Evolutionary conservation across 2,113 vertebrate species (phyloP).

Genomic region (Engystomops pustulosus): DNA sequence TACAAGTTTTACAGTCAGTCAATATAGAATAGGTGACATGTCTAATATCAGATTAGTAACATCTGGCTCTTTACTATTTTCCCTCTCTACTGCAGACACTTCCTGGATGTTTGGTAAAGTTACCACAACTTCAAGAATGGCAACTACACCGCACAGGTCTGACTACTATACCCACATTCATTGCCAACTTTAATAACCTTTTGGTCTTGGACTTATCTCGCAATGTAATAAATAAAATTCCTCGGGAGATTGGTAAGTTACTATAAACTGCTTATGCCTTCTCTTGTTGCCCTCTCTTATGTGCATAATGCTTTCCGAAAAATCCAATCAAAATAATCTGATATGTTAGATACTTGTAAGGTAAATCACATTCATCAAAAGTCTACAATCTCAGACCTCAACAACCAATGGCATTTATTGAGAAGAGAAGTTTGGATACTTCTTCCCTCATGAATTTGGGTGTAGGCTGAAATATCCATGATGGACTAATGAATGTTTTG

Average conservation of each 20-base stretch:
- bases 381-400: background rate
- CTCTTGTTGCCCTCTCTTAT: too few relatives aligned
- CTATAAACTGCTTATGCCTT: background rate
- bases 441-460: too few relatives aligned
- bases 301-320: background rate
- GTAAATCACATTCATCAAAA: too few relatives aligned
- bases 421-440: too few relatives aligned
- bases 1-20: too few relatives aligned
- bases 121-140: constrained; percentile 91
- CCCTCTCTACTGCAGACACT: constrained; percentile 75
- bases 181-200: constrained; percentile 86
- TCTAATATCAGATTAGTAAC: too few relatives aligned
- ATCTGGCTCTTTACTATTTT: background rate
- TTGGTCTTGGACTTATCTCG: constrained; percentile 90
- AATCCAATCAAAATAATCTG: too few relatives aligned
- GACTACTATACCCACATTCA: constrained; percentile 85
- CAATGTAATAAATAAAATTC: constrained; percentile 84
- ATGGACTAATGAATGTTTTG: too few relatives aligned
- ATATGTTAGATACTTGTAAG: too few relatives aligned
- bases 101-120: constrained; percentile 84
- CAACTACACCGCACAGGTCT: constrained; percentile 89
- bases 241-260: constrained; percentile 87
- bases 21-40: too few relatives aligned
- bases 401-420: too few relatives aligned
- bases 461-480: too few relatives aligned